These are phyloP conservation scores for Agrochola circellaris DNA, from an alignment of 2,888 invertebrate species.

Conservation along the genomic window DNA sequence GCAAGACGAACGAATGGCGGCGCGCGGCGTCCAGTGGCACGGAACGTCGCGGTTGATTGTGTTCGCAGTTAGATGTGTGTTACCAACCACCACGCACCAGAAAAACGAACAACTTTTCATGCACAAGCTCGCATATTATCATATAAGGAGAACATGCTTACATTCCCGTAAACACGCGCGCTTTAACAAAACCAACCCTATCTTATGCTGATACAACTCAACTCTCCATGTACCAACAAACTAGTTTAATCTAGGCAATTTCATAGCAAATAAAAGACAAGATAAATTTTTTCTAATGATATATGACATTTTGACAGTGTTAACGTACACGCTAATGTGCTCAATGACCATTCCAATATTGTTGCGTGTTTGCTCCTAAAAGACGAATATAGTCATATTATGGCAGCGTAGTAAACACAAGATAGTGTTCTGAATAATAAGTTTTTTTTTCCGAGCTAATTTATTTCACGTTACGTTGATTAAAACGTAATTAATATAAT, in stretches of 20 bases:
- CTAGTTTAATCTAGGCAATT: conserved; percentile 13
- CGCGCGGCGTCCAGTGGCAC: conserved; percentile 80
- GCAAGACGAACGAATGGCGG: conserved; percentile 81
- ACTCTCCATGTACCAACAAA: conserved; percentile 18
- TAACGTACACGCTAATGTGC: conserved; percentile 56
- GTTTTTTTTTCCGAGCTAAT: conserved; percentile 15
- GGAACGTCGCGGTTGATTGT: conserved; percentile 86
- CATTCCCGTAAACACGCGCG: conserved; percentile 46
- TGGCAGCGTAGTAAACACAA: conserved; percentile 13
- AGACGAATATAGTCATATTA: conserved; percentile 42
- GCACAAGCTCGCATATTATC: conserved; percentile 72
- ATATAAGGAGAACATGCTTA: conserved; percentile 69
- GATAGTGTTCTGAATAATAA: conserved; percentile 21
- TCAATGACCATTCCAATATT: conserved; percentile 52
- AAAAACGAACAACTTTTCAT: conserved; percentile 73
- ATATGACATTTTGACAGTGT: conserved; percentile 65
- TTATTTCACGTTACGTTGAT: conserved; percentile 27
- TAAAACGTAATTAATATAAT: conserved; percentile 5
- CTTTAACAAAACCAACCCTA: conserved; percentile 43
- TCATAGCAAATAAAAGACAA: conserved; percentile 37
- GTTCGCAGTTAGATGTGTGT: conserved; percentile 78
- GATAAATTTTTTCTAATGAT: conserved; percentile 58
- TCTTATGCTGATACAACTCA: conserved; percentile 25
- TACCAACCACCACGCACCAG: conserved; percentile 71
- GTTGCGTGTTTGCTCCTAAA: conserved; percentile 50